Percentiles rank a stretch among this genome's conserved stretches.
These are phyloP conservation scores for Halichoeres trimaculatus DNA, from an alignment of 2,113 vertebrate species.

Conservation along the genomic window DNA sequence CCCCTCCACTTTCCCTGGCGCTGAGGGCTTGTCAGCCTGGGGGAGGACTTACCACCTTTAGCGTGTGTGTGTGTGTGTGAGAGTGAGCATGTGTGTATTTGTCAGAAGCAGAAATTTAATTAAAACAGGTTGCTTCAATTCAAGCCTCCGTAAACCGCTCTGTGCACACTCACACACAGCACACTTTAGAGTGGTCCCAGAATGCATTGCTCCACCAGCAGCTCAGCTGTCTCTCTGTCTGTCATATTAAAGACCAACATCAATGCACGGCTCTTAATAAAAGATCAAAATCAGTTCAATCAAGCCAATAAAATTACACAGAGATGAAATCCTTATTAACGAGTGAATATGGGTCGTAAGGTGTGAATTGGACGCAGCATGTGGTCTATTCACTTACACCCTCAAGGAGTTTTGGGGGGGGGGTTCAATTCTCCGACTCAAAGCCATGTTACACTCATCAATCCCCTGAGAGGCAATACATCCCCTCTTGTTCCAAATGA, in stretches of 20 bases:
- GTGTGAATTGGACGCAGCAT: conserved; percentile 18
- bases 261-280: conserved; percentile 20
- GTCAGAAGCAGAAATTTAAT: conserved; percentile 45
- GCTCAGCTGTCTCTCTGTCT: neutral
- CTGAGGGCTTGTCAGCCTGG: conserved; percentile 51
- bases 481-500: conserved; percentile 59
- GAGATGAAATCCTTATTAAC: neutral
- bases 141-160: conserved; percentile 4
- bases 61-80: neutral
- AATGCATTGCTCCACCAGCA: conserved; percentile 20
- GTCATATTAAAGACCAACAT: conserved; percentile 19
- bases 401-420: neutral
- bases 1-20: conserved; percentile 44
- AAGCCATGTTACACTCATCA: conserved; percentile 44
- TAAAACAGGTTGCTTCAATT: conserved; percentile 39
- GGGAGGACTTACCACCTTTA: conserved; percentile 48
- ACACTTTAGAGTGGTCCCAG: conserved; percentile 13
- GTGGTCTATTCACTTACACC: conserved; percentile 19
- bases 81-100: conserved; percentile 4
- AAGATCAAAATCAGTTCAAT: neutral
- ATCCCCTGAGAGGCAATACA: conserved; percentile 45
- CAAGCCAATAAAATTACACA: neutral
- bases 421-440: conserved; percentile 27
- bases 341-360: conserved; percentile 6
- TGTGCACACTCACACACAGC: neutral